phyloP scores from a whole-genome alignment of 2,113 vertebrate species.

The Microcebus murinus region DNA sequence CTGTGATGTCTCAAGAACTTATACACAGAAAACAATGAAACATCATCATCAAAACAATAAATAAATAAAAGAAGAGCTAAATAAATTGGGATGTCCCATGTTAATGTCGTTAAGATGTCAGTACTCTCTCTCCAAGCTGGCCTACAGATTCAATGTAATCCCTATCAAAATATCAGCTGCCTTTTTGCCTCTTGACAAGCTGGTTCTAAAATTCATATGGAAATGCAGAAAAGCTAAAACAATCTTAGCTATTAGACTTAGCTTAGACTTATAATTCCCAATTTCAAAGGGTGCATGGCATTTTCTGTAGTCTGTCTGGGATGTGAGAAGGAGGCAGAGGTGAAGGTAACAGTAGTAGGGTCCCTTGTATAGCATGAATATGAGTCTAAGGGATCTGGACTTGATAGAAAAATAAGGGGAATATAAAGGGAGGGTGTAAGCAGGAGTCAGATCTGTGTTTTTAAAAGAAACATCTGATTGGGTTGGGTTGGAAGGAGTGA shows the following conservation, averaged over 20 bases:
- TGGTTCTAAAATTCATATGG: background rate
- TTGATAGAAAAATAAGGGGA: background rate
- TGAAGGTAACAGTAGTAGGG: background rate
- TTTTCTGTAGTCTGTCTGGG: background rate
- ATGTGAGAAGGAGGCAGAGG: background rate
- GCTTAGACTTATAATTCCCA: background rate
- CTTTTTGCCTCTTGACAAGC: background rate
- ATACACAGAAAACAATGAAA: background rate
- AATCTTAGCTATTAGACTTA: background rate
- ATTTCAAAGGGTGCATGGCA: background rate
- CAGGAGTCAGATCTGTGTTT: background rate
- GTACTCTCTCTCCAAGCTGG: background rate
- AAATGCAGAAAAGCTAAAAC: background rate
- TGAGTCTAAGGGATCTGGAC: background rate
- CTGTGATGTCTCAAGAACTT: background rate
- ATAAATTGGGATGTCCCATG: background rate
- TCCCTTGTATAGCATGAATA: background rate
- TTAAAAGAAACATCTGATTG: background rate
- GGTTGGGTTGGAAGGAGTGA: background rate
- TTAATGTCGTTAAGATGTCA: background rate
- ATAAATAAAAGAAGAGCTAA: background rate
- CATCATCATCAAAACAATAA: background rate
- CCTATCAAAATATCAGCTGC: background rate
- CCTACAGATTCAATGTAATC: background rate
- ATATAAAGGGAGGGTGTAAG: background rate